Evolutionary conservation across 2,888 invertebrate genomes (phyloP).

Genomic region (Limnephilus rhombicus): DNA sequence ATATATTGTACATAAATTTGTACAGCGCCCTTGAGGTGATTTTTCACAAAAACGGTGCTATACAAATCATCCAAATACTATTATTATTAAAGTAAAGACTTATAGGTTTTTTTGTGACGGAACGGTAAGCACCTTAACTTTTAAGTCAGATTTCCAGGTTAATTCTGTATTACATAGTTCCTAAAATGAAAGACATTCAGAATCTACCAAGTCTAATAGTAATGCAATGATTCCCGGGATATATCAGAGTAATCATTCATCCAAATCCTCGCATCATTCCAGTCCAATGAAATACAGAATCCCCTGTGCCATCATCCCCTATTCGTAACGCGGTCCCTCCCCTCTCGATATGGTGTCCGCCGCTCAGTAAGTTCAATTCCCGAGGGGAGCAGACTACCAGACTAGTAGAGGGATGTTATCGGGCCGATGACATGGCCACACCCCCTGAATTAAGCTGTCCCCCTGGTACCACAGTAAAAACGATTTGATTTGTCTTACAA

Average conservation of each 20-base stretch:
- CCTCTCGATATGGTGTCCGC: not conserved
- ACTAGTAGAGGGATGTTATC: slow-evolving; percentile 28
- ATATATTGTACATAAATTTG: too few species aligned
- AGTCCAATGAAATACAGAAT: not conserved
- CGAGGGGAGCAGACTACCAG: not conserved
- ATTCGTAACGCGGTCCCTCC: not conserved
- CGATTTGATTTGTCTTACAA: not conserved
- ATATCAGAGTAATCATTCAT: not conserved
- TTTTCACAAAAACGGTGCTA: too few species aligned
- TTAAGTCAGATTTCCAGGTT: too few species aligned
- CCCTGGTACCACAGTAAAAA: not conserved
- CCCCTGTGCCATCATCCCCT: not conserved
- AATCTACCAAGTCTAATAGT: too few species aligned
- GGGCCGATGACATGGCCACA: slow-evolving; percentile 41
- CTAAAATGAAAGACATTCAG: too few species aligned
- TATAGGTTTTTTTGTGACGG: too few species aligned
- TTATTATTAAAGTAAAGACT: too few species aligned
- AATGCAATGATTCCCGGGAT: not conserved
- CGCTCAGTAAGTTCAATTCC: not conserved
- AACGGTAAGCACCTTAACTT: too few species aligned
- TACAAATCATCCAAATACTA: too few species aligned
- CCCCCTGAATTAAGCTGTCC: slow-evolving; percentile 48
- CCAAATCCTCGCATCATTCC: not conserved
- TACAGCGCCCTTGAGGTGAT: too few species aligned
- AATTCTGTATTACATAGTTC: too few species aligned